Base-by-base conservation (phyloP, 1,140 invertebrate genomes). In the Platorchestia sp. region DNA sequence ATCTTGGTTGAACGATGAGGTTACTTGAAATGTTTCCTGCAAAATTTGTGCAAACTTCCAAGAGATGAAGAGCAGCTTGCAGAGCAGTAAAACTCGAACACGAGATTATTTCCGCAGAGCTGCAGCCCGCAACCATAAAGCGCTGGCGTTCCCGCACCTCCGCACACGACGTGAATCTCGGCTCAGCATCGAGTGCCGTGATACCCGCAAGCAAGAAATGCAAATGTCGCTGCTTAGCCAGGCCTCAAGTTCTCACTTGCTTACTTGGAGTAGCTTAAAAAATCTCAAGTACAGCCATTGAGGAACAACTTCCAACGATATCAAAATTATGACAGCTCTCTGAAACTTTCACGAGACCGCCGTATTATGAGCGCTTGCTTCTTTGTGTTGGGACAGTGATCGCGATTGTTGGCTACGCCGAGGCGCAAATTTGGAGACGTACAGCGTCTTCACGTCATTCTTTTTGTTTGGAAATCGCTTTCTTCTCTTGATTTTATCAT, bases 221-320 rank as follows among this genome's bases (percentile, higher is more conserved):
- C 91, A 93, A 93, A 93, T 93, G 91, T 93, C 87, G 10, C 87
- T 44, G 91, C 91, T 93, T 47, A 93, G 91, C 19, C 0, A 6
- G 45, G 45, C 45, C 14, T 14, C 87, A 90, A 43, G 44, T 90
- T 44, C 87, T 90, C 59, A 27, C 59, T 75, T 42, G 87, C 87
- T 90, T 90, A 90, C 10, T 27, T 90, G 87, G 41, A 90, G 87
- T 44, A 90, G 44, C 41, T 90, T 90, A 43, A 90, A 45, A 45
- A 93, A 44, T 93, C 91, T 7, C 41, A 44, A 93, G 45, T 47
- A n/a, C 19, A 47, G 91, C 91, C 45, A 90, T 90, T 44, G 87
- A 45, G 87, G 41, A 43, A 90, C 44, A 90, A 90, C 41, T 90
- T 90, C 14, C 41, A 45, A 42, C 87, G 87, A 90, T 90, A 90